Evolutionary conservation across 2,113 vertebrate genomes (phyloP).

Genomic region (Nyctereutes procyonoides): DNA sequence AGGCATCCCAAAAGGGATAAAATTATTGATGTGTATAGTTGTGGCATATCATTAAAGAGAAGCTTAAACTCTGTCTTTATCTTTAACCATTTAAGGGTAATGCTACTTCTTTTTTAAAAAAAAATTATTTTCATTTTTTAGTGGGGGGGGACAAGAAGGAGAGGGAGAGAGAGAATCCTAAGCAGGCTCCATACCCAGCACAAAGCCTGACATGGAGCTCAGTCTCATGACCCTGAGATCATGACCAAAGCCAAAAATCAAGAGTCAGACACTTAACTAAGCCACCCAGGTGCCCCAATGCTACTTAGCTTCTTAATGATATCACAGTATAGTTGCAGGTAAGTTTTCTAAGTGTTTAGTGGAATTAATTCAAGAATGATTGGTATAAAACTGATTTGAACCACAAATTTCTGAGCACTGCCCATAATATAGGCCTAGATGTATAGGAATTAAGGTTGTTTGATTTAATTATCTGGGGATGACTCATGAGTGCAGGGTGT

Average conservation of each 20-base stretch:
- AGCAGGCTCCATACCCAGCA: background rate
- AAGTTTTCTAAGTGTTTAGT: rapidly evolving
- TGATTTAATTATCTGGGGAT: background rate
- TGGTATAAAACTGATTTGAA: background rate
- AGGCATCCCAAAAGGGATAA: no score
- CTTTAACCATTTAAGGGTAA: background rate
- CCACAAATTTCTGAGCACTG: background rate
- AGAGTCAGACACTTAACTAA: background rate
- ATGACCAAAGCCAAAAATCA: background rate
- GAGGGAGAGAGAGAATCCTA: background rate
- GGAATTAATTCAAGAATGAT: background rate
- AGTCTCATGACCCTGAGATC: background rate
- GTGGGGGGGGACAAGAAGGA: background rate
- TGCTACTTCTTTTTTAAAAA: background rate
- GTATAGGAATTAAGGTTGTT: rapidly evolving
- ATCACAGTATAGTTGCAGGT: background rate
- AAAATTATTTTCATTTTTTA: background rate
- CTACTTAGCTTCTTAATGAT: background rate
- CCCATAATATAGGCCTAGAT: rapidly evolving
- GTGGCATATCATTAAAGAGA: background rate
- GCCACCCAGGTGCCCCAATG: background rate
- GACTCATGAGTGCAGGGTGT: rapidly evolving
- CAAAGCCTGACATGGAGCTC: background rate
- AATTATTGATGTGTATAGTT: background rate
- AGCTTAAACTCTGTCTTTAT: background rate